A percentile compares a stretch with the other conserved stretches of the same genome.
Evolutionary conservation across 2,113 vertebrate genomes (phyloP).

Genomic region (Apteryx owenii): DNA sequence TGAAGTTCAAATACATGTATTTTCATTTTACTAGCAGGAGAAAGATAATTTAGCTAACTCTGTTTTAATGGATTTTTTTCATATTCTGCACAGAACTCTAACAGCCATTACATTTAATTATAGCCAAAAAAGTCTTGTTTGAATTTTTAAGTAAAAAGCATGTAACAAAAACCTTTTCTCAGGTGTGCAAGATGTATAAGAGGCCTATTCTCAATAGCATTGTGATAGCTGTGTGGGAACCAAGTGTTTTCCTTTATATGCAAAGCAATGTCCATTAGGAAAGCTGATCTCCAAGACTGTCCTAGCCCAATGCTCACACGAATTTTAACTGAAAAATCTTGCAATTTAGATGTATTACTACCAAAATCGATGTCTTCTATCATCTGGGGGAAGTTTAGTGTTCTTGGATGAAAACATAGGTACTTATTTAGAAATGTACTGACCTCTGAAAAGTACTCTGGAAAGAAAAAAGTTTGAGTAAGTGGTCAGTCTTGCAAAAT

Average conservation of each 20-base stretch:
- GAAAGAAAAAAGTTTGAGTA: background rate
- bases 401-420: background rate
- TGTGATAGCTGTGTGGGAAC: background rate
- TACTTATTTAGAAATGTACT: background rate
- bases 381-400: background rate
- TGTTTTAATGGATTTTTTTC: background rate
- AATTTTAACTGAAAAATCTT: background rate
- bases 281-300: background rate
- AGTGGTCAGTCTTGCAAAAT: background rate
- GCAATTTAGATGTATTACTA: background rate
- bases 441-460: background rate
- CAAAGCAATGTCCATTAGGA: background rate
- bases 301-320: background rate
- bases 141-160: background rate
- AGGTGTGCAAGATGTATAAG: background rate
- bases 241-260: background rate
- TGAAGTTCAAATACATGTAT: background rate
- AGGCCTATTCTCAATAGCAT: background rate
- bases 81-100: background rate
- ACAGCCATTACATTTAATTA: background rate
- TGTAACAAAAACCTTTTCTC: background rate
- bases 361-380: background rate
- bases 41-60: constrained; percentile 2
- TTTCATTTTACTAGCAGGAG: background rate
- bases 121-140: background rate